A percentile compares a stretch with the other conserved stretches of the same genome.
phyloP scores from a whole-genome alignment of 2,888 invertebrate species.

The Marasmarcha lunaedactyla region DNA sequence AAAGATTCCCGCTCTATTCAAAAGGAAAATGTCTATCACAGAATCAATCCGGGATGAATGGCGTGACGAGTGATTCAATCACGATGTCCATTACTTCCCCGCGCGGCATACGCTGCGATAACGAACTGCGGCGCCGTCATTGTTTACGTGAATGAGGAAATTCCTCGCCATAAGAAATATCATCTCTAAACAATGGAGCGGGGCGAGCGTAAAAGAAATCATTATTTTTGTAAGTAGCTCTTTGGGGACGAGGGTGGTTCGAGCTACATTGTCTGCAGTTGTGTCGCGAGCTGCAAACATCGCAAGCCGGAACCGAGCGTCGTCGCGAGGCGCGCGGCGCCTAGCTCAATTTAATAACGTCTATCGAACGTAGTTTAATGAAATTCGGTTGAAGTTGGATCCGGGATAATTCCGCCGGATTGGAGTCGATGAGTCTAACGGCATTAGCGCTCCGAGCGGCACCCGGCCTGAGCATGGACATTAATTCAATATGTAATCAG shows the following conservation, averaged over 20 bases:
- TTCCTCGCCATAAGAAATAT: neutral
- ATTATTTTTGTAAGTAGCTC: slow-evolving; percentile 15
- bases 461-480: slow-evolving; percentile 10
- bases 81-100: slow-evolving; percentile 39
- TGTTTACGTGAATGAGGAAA: neutral
- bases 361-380: slow-evolving; percentile 17
- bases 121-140: neutral
- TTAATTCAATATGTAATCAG: slow-evolving; percentile 20
- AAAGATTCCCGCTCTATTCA: neutral
- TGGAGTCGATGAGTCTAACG: slow-evolving; percentile 7
- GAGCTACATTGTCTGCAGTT: too few species aligned
- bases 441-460: slow-evolving; percentile 6
- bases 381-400: slow-evolving; percentile 12
- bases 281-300: neutral
- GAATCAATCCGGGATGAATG: slow-evolving; percentile 41
- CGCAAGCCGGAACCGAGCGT: neutral
- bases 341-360: slow-evolving; percentile 14
- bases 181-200: slow-evolving; percentile 15
- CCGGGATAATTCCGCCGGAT: slow-evolving; percentile 10
- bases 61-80: slow-evolving; percentile 47
- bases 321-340: slow-evolving; percentile 3
- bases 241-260: slow-evolving; percentile 3
- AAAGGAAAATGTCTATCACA: slow-evolving; percentile 28
- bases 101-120: neutral
- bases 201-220: slow-evolving; percentile 16